Evolutionary conservation across 37 sponge, comb jelly and placozoan genomes (phyloP).

Genomic region (Amphimedon queenslandica): DNA sequence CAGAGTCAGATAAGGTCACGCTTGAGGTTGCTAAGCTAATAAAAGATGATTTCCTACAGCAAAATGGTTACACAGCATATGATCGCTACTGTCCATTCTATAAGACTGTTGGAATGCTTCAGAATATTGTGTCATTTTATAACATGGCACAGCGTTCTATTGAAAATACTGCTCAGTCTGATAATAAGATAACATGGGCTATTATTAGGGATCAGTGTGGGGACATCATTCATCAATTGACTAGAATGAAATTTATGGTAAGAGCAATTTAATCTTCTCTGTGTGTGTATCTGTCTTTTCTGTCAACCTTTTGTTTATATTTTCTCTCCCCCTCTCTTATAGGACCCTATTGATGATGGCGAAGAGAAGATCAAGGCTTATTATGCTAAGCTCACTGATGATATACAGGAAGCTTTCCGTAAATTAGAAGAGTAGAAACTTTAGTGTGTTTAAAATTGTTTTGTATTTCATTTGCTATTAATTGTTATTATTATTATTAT

Average conservation of each 20-base stretch:
- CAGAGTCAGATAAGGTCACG: constrained; percentile 95
- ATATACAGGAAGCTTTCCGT: constrained; percentile 85
- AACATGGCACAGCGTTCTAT: constrained; percentile 88
- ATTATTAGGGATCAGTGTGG: constrained; percentile 81
- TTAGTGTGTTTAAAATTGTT: background rate
- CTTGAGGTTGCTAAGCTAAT: constrained; percentile 95
- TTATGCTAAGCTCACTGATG: constrained; percentile 77
- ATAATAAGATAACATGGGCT: constrained; percentile 96
- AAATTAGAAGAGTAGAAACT: constrained; percentile 78
- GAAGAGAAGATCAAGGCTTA: constrained; percentile 75
- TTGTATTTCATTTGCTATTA: background rate
- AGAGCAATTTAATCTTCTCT: background rate
- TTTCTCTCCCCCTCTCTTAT: background rate
- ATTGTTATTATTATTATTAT: background rate
- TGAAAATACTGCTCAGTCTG: constrained; percentile 88
- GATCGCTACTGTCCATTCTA: constrained; percentile 98
- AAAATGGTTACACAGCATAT: constrained; percentile 92
- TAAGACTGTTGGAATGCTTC: constrained; percentile 97
- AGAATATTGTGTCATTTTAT: constrained; percentile 92
- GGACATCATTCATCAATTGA: constrained; percentile 78
- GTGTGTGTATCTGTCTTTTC: background rate
- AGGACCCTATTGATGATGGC: constrained; percentile 83
- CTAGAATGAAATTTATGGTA: constrained; percentile 96
- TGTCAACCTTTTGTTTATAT: background rate
- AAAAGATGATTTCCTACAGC: constrained; percentile 99